Evolutionary conservation across 2,797 vertebrate species (phyloP), one percentile per base, ranked within the genome.

Genomic region (Oceanodroma leucorhoa): DNA sequence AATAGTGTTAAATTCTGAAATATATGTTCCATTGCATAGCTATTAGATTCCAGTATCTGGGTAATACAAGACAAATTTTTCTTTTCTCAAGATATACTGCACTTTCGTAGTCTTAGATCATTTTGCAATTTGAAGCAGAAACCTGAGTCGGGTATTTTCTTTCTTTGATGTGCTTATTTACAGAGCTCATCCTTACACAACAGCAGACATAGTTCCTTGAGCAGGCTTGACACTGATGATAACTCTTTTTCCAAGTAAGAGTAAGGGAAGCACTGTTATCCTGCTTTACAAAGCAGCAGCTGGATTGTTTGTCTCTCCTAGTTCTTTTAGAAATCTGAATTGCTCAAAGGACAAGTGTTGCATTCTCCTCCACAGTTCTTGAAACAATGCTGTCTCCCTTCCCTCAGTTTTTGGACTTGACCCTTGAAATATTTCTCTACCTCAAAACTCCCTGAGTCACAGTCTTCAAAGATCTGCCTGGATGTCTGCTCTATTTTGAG

Each of bases 341-440:
- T 1, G 0, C 10, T 61, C 22, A 58, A n/a, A 76, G 17, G 17
- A 29, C 18, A 51, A 13, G 19, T 3, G 4, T 11, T 43, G 13
- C 73, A 29, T 66, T 80, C 32, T 54, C 4, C 14, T 36, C 9
- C 18, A 36, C 18, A n/a, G 19, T 69, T 73, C 21, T 41, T 87
- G 26, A 69, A 89, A 86, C 4, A 50, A 7, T 26, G 2, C 43
- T 91, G 1, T 36, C 17, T 50, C 82, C 8, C 84, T 67, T 45
- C 30, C 8, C 12, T 50, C 22, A 21, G 5, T 26, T 65, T 65
- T 54, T 72, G 22, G 26, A 57, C 11, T 55, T 66, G 10, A 60
- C 11, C 14, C 9, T 57, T 70, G 36, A 64, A 10, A 6, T n/a
- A 27, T 50, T 54, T 84, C 23, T 66, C 21, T 69, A 16, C 38